Evolutionary conservation across 2,797 vertebrate species (phyloP).

Genomic region (Phalanger gymnotis): DNA sequence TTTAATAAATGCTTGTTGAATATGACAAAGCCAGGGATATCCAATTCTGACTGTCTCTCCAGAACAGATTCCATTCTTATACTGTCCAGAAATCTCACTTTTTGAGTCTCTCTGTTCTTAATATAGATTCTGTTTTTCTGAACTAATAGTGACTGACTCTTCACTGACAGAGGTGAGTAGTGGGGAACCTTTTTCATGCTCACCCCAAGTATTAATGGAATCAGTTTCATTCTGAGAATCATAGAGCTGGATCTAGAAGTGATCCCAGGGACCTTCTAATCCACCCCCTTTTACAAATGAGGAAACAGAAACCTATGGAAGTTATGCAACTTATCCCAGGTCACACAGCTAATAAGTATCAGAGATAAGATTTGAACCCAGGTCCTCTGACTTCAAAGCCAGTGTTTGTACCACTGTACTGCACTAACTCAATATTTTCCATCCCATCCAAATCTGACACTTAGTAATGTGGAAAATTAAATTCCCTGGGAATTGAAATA

Average conservation of each 20-base stretch:
- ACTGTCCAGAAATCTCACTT: not conserved
- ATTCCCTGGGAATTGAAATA: not conserved
- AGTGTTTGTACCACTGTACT: not conserved
- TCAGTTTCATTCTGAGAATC: not conserved
- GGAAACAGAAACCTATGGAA: not conserved
- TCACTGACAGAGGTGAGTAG: not conserved
- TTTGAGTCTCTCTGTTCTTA: not conserved
- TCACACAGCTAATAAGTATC: not conserved
- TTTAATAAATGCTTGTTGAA: not conserved
- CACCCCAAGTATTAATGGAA: not conserved
- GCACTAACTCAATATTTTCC: not conserved
- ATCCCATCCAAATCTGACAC: not conserved
- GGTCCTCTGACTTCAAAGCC: not conserved
- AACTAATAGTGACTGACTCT: not conserved
- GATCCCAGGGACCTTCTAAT: not conserved
- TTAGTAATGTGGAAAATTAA: not conserved
- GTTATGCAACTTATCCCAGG: not conserved
- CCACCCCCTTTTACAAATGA: not conserved
- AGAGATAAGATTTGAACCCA: not conserved
- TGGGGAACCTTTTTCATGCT: not conserved
- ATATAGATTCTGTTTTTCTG: not conserved
- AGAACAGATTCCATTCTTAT: not conserved
- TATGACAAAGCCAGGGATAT: not conserved
- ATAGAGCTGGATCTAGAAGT: not conserved
- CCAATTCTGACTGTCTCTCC: not conserved